These are phyloP conservation scores for Diabrotica balteata DNA, from an alignment of 2,888 invertebrate genomes.

Conservation along the genomic window DNA sequence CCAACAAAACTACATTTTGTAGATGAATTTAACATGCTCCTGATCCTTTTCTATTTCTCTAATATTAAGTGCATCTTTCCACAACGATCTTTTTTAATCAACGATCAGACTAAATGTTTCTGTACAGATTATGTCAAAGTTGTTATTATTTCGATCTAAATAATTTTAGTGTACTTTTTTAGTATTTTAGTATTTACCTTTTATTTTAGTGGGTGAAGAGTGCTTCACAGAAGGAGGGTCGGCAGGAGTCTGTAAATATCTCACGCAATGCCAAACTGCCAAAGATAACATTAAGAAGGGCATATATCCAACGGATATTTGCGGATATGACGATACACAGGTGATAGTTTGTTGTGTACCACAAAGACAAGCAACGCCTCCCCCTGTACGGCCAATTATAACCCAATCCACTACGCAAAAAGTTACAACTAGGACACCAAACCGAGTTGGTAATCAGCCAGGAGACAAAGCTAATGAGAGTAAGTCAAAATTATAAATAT, in stretches of 20 bases:
- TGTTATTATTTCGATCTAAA: no score
- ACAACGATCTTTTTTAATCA: no score
- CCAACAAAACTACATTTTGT: no score
- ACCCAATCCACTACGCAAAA: neutral
- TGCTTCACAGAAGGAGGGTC: slow-evolving; percentile 22
- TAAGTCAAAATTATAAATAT: slow-evolving; percentile 28
- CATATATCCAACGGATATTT: slow-evolving; percentile 43
- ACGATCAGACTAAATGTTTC: no score
- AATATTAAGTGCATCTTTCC: no score
- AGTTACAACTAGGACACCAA: neutral
- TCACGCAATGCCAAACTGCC: slow-evolving; percentile 45
- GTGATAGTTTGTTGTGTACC: slow-evolving; percentile 50
- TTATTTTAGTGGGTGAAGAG: slow-evolving; percentile 26
- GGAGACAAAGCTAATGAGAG: slow-evolving; percentile 42
- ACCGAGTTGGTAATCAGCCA: neutral
- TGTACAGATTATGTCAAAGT: no score
- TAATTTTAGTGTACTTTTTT: no score
- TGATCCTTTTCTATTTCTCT: no score
- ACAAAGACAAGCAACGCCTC: slow-evolving; percentile 10
- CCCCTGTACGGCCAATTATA: slow-evolving; percentile 5
- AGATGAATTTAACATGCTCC: no score
- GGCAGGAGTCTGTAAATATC: slow-evolving; percentile 43
- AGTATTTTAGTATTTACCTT: neutral
- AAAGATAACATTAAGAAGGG: slow-evolving; percentile 38
- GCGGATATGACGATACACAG: slow-evolving; percentile 47